phyloP scores from a whole-genome alignment of 2,888 invertebrate genomes.

The Norana najaformis region DNA sequence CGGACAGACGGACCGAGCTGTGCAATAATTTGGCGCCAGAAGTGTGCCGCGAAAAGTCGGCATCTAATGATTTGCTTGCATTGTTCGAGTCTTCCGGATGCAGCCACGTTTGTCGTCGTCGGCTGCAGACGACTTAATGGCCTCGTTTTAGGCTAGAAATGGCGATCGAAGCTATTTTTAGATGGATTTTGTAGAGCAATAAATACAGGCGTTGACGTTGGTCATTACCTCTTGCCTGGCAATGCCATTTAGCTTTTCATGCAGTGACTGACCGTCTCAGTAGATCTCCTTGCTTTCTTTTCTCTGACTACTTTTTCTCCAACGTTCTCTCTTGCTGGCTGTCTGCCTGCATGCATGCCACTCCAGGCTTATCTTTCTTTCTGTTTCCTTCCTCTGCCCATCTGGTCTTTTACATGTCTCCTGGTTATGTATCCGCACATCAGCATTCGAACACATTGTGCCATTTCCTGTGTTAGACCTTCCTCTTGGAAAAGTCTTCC shows the following conservation, averaged over 20 bases:
- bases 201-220: background rate
- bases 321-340: background rate
- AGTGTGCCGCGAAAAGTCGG: background rate
- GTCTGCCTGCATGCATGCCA: background rate
- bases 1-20: too few relatives aligned
- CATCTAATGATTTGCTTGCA: background rate
- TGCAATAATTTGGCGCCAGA: too few relatives aligned
- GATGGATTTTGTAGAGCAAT: background rate
- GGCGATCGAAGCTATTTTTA: background rate
- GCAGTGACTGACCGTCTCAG: background rate
- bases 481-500: too few relatives aligned
- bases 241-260: too few relatives aligned
- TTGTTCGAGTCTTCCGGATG: background rate
- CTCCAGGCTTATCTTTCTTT: background rate
- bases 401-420: background rate
- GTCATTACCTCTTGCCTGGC: background rate
- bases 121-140: background rate
- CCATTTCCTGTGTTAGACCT: too few relatives aligned
- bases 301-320: background rate
- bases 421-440: too few relatives aligned
- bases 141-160: background rate
- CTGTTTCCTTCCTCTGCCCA: background rate
- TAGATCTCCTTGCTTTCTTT: background rate
- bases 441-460: too few relatives aligned
- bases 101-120: background rate